Base-by-base conservation (phyloP, 2,888 invertebrate species). In the Seladonia tumulorum region DNA sequence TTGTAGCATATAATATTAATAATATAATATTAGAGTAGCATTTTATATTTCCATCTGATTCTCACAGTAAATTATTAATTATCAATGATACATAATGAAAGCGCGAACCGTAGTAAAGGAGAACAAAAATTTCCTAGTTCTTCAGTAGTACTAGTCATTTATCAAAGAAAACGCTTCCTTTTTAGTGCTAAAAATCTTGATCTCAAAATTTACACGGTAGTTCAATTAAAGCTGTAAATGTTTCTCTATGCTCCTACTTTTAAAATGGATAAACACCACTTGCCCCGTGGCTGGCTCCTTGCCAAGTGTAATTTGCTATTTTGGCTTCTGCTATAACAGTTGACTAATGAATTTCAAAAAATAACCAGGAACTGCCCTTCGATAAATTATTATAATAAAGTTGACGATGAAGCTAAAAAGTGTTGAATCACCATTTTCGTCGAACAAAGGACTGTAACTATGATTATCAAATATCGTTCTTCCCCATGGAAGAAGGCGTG, bases 1-100 rank as follows among this genome's bases (percentile, higher is more conserved):
- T 92, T 90, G 89, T 88, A 91, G 85, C 89, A 88, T 91, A 90
- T 89, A 91, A 90, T 91, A 90, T 88, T 91, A 90, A 88, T 91
- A 89, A 89, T 91, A 91, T 92, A 92, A 92, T 93, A 93, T 91
- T 91, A 90, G 90, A 92, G 91, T 92, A 90, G 88, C 86, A 87
- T 87, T 91, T 90, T 84, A 79, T 87, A 86, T 87, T 85, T 90
- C 83, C 84, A 89, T 90, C 87, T 87, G 85, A 83, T 83, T 88
- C 83, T 90, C 82, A 89, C 88, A 87, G 85, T 87, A 86, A 89
- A 87, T 87, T 77, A 85, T 85, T 87, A 86, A 79, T 89, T 79
- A 77, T 82, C 82, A 87, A 87, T 89, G 83, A 90, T 86, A 87
- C 85, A 87, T 82, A 85, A 85, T 83, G 85, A 88, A 87, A 80